Base-by-base conservation (phyloP, 2,888 invertebrate species). In the Idaea aversata region DNA sequence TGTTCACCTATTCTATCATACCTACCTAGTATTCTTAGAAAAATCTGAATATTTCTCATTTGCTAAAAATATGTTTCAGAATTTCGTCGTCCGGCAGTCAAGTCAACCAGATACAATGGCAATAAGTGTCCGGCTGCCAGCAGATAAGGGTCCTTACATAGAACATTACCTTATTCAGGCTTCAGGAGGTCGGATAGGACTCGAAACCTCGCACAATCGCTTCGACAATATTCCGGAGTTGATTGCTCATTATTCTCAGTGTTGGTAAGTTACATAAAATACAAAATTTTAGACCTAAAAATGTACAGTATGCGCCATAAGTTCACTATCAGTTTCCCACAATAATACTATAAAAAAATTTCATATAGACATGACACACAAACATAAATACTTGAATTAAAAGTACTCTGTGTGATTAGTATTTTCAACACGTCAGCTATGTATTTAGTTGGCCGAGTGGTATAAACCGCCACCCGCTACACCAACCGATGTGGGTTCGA, bases 161-260 rank as follows among this genome's bases (percentile, higher is more conserved):
- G 98, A 99, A 85, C 99, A 99, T 90, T 99, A 99, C 93, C 95
- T 99, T 79, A 97, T 99, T 75, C 98, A 98, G 88, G 96, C 97
- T 15, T 94, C 95, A 62, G 95, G 94, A 59, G 96, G 96, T 64
- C 95, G 96, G 76, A 94, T 98, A 71, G 97, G 97, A 64, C 94
- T 99, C 74, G 98, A 99, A 90, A 98, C 98, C 67, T 98, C 98
- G 57, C 97, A 97, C 81, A 97, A 98, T 89, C 96, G 97, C 81
- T 99, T 99, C 88, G 96, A 97, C 84, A 97, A 97, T 79, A 97
- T 99, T 87, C 98, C 98, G 59, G 96, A 97, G 72, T 94, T 99
- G 75, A 97, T 99, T 75, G 97, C 97, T 64, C 97, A 99, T 91
- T 99, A 99, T 89, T 97, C 98, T 64, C 97, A 97, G 84, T 97